Percentiles rank a stretch among this genome's conserved stretches.
phyloP scores from a whole-genome alignment of 2,888 invertebrate species.

The Metacarcinus magister region DNA sequence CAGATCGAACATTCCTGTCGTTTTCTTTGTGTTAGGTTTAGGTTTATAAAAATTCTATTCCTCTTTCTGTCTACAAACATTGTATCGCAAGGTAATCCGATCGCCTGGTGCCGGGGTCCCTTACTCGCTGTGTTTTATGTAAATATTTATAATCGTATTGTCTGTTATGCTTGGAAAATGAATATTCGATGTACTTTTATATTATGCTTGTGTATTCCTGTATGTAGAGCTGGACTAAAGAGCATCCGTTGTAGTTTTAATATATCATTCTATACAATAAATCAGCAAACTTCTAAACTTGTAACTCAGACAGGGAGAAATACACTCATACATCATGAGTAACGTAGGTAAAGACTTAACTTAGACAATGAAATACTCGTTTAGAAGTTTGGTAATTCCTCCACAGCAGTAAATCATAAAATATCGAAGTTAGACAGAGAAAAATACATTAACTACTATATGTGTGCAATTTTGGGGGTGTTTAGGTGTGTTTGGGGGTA shows the following conservation, averaged over 20 bases:
- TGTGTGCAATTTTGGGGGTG: not conserved
- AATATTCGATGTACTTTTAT: not conserved
- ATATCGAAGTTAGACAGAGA: not conserved
- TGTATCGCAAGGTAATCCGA: not conserved
- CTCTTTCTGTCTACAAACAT: not conserved
- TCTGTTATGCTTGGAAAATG: not conserved
- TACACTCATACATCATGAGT: too few species aligned
- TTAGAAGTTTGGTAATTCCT: not conserved
- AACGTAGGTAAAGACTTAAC: too few species aligned
- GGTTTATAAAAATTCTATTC: not conserved
- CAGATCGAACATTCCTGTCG: not conserved
- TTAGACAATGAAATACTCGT: not conserved
- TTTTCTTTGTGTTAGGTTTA: conserved; percentile 8
- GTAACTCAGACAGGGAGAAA: too few species aligned
- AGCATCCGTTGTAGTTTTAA: too few species aligned
- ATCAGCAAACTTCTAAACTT: too few species aligned
- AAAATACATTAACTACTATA: not conserved
- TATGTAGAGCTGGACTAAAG: too few species aligned
- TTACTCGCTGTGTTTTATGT: not conserved
- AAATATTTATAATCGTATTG: not conserved
- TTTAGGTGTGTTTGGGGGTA: too few species aligned
- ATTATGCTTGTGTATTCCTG: not conserved
- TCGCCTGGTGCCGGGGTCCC: not conserved
- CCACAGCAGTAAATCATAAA: not conserved
- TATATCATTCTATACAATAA: too few species aligned